A percentile compares a stretch with the other conserved stretches of the same genome.
Evolutionary conservation across 2,113 vertebrate genomes (phyloP).

Genomic region (Corynorhinus townsendii): DNA sequence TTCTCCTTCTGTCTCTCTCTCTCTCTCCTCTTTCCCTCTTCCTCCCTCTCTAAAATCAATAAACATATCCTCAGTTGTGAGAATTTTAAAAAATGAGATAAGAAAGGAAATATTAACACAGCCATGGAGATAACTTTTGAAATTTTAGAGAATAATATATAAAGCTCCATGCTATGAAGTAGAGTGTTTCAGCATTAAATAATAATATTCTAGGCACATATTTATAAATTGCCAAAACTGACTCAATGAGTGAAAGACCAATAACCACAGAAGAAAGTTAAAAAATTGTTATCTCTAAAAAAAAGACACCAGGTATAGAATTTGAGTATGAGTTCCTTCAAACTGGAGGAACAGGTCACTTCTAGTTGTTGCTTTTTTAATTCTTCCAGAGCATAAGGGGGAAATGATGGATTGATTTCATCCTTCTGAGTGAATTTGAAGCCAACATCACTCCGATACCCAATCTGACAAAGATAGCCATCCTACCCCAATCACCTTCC

Average conservation of each 20-base stretch:
- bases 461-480: not conserved
- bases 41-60: not conserved
- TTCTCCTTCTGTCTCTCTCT: too few species aligned
- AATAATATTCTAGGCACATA: not conserved
- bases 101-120: not conserved
- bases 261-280: not conserved
- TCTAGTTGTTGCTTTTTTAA: not conserved
- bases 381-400: not conserved
- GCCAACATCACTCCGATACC: not conserved
- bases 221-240: conserved; percentile 11
- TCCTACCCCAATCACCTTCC: not conserved
- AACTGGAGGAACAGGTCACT: not conserved
- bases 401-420: not conserved
- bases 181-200: not conserved
- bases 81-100: not conserved
- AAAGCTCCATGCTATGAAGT: not conserved
- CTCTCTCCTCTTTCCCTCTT: too few species aligned
- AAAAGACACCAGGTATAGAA: not conserved
- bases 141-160: not conserved
- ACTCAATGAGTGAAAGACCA: not conserved
- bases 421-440: not conserved
- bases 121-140: not conserved
- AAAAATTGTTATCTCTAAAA: not conserved
- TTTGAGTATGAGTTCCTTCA: not conserved
- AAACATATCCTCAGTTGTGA: not conserved